Base-by-base conservation (phyloP, 2,888 invertebrate species). In the Hyppa rectilinea region DNA sequence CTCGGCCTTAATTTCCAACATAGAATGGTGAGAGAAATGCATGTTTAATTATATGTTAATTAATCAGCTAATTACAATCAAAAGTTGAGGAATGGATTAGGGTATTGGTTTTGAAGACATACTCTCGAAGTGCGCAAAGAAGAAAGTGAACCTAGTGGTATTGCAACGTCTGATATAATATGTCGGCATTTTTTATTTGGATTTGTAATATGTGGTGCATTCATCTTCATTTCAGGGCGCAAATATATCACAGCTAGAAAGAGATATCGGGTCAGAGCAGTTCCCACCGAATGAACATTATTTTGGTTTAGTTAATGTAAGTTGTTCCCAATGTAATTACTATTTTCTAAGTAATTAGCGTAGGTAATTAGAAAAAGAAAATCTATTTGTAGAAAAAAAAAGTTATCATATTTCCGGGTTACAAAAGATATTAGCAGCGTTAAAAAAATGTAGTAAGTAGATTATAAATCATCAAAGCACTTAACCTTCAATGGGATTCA, bases 241-340 rank as follows among this genome's bases (percentile, higher is more conserved):
- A 95, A 99, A 99, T 97, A 98, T 99, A 96, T 99, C 99, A 90
- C 99, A 99, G 96, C 96, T 99, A 95, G 99, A 99, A 97, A 98
- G 99, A 96, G 99, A 99, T 97, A 99, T 99, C 93, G 99, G 99
- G 91, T 97, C 99, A 88, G 99, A 99, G 96, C 98, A 99, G 93
- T 99, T 99, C 96, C 99, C 99, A 90, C 98, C 99, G 80, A 99
- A 99, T 95, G 99, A 99, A 94, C 99, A 99, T 95, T 99, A 99
- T 95, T 99, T 99, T 97, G 99, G 99, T 91, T 97, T 99, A 95
- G 99, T 99, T 83, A 99, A 99, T 97, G 99, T 99, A 96, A 97
- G 98, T 76, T 52, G 34, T 63, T 62, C 63, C 9, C 2, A 17
- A 26, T 6, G 20, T 55, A 40, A 40, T 61, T 55, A 31, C 29